Base-by-base conservation (phyloP, 2,797 vertebrate genomes). In the Tachyglossus aculeatus region DNA sequence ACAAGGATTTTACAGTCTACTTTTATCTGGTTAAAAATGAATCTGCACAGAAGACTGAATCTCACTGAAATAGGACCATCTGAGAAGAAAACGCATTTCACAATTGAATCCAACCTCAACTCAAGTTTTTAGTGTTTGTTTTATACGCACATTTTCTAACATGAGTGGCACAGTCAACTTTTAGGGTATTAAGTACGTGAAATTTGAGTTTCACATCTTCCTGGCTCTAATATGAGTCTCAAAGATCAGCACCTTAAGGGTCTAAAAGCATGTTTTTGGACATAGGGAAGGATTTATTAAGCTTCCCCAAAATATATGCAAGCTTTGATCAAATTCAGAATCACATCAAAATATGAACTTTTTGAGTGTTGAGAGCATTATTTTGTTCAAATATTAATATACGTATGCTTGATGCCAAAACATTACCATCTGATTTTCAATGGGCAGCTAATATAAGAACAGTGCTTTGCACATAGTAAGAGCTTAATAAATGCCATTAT, bases 281-380 rank as follows among this genome's bases (percentile, higher is more conserved):
- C 6, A 19, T 1, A 37, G 47, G 53, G 6, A 57, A 14, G n/a
- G 43, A 57, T 27, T 77, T 62, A 50, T 64, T 69, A 37, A 18
- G 24, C 24, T 56, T 78, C n/a, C 13, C 31, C 12, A 60, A 45
- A 52, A 65, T 33, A 51, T 67, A 54, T 66, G 45, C 31, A 50
- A 69, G 13, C 5, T 67, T 67, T 68, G 25, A 60, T 63, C 9
- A 38, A 19, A 18, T 72, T 74, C 40, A 15, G 29, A 50, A 78
- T 57, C 1, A 32, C 15, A 59, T 64, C 38, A 61, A 71, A 78
- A 64, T 38, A 32, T 45, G 19, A 8, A 54, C 71, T 78, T 78
- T 16, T 61, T 71, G 63, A 71, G n/a, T 24, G 18, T 9, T 45
- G n/a, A 11, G 31, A 47, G 11, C 25, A 21, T 39, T 71, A 63